These are phyloP conservation scores for Amyelois transitella DNA, from an alignment of 1,140 invertebrate species.

Conservation along the genomic window DNA sequence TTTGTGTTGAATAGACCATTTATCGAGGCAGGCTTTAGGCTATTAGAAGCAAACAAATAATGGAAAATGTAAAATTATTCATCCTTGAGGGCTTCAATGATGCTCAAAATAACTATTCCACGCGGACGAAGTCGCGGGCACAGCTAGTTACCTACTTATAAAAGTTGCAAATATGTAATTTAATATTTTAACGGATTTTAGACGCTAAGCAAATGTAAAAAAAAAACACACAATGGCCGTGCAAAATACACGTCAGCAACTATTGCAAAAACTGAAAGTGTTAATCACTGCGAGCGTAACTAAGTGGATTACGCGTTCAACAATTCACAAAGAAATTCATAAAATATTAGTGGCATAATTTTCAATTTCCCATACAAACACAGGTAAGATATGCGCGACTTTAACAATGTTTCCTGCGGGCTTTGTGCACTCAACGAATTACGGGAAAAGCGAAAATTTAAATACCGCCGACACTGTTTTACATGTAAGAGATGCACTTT, in stretches of 20 bases:
- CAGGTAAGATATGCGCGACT: constrained; percentile 49
- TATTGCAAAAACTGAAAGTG: neutral
- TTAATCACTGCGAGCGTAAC: neutral
- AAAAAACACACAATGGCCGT: neutral
- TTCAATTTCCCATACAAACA: constrained; percentile 18
- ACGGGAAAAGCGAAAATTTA: constrained; percentile 69
- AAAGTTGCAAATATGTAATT: no score
- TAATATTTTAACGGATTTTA: no score
- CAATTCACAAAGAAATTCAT: neutral
- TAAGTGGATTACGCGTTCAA: neutral
- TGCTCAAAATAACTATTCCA: no score
- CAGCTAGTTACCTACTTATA: no score
- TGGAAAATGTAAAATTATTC: no score
- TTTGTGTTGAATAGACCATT: no score
- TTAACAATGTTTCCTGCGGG: constrained; percentile 56
- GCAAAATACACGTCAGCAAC: neutral
- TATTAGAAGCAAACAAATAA: no score
- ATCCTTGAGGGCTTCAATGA: no score
- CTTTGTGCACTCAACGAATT: constrained; percentile 68
- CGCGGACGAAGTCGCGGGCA: no score
- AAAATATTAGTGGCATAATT: constrained; percentile 10
- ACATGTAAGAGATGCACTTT: constrained; percentile 73
- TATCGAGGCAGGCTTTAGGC: no score
- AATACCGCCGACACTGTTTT: constrained; percentile 67
- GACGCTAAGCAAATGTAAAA: neutral